Conservation (phyloP, 2,797 vertebrate genomes). For the Chelmon rostratus region DNA sequence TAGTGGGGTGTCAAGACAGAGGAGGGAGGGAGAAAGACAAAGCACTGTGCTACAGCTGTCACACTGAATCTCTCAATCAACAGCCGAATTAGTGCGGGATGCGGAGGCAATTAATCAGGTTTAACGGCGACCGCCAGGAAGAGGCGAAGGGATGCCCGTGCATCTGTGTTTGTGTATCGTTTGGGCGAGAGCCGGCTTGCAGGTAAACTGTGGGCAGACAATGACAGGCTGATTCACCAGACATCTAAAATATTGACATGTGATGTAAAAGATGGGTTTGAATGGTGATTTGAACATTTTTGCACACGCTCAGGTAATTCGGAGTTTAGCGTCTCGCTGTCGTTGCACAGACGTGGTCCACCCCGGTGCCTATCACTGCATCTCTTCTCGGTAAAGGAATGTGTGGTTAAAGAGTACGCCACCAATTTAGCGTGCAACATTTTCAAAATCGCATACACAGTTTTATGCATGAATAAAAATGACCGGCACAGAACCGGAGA, state of each 20-base stretch:
- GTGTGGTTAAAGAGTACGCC: background rate
- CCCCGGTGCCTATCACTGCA: background rate
- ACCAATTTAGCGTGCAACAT: too few species aligned
- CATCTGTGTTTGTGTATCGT: slow-evolving; percentile 27
- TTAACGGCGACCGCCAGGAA: slow-evolving; percentile 35
- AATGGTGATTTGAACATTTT: background rate
- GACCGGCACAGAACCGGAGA: background rate
- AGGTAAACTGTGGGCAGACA: background rate
- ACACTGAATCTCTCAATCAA: slow-evolving; percentile 63
- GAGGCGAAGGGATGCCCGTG: slow-evolving; percentile 1
- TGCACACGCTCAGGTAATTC: background rate
- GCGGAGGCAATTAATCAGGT: slow-evolving; percentile 71
- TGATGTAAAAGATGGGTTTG: background rate
- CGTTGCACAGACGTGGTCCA: background rate
- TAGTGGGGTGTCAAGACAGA: background rate
- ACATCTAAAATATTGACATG: background rate
- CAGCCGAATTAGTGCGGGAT: slow-evolving; percentile 58
- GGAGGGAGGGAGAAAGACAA: slow-evolving; percentile 18
- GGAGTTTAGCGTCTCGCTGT: background rate
- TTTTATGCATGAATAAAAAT: background rate
- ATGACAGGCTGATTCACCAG: background rate
- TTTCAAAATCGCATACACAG: background rate
- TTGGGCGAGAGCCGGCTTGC: slow-evolving; percentile 3
- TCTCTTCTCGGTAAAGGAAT: background rate
- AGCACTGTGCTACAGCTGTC: slow-evolving; percentile 55